phyloP scores from a whole-genome alignment of 2,888 invertebrate genomes.

The Heliconius hortense region DNA sequence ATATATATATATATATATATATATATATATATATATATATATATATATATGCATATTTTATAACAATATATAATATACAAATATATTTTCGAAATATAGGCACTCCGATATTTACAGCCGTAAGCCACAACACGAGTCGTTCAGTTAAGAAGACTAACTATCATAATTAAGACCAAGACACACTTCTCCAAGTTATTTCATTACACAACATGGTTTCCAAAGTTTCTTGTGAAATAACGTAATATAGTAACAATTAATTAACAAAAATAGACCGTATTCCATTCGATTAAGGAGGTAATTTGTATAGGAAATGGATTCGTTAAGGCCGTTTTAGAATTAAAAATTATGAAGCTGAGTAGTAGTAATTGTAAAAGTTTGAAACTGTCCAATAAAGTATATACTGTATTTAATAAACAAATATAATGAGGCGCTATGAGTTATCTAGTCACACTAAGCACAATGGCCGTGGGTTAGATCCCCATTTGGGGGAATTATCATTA shows the following conservation, averaged over 20 bases:
- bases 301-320: too few species aligned
- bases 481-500: not conserved
- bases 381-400: slow-evolving; percentile 30
- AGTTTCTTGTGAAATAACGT: slow-evolving; percentile 26
- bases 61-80: not conserved
- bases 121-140: slow-evolving; percentile 8
- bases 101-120: not conserved
- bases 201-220: slow-evolving; percentile 44
- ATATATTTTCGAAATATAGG: not conserved
- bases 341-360: slow-evolving; percentile 12
- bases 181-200: slow-evolving; percentile 53
- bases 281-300: slow-evolving; percentile 27
- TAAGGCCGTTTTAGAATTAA: slow-evolving; percentile 1
- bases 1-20: too few species aligned
- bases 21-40: too few species aligned
- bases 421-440: not conserved
- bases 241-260: not conserved
- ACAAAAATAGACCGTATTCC: slow-evolving; percentile 30
- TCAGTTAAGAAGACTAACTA: slow-evolving; percentile 34
- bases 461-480: not conserved
- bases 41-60: too few species aligned
- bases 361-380: slow-evolving; percentile 38
- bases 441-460: not conserved
- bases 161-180: slow-evolving; percentile 43
- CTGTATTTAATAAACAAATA: slow-evolving; percentile 20